Evolutionary conservation across 2,113 vertebrate genomes (phyloP).

Genomic region (Bombycilla garrulus): DNA sequence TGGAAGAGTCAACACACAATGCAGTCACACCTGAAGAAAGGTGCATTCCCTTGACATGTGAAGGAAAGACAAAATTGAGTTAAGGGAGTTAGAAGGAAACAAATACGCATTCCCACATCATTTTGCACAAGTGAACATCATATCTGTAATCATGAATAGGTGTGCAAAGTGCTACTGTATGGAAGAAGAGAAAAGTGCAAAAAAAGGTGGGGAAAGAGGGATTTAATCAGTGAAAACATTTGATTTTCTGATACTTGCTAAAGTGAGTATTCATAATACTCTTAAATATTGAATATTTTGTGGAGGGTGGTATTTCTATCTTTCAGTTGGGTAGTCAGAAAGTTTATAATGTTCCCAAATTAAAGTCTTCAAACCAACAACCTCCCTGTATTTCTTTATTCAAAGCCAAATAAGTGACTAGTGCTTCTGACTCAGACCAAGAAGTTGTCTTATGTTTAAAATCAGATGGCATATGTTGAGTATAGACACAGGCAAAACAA

Average conservation of each 20-base stretch:
- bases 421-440: neutral
- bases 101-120: neutral
- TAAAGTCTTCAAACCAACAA: neutral
- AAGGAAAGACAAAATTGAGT: neutral
- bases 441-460: neutral
- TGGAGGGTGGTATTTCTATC: neutral
- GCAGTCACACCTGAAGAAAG: neutral
- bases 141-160: neutral
- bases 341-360: neutral
- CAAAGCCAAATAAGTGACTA: neutral
- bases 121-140: neutral
- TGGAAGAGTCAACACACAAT: neutral
- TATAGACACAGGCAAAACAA: neutral
- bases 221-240: neutral
- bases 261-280: neutral
- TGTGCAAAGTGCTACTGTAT: neutral
- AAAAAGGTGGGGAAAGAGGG: neutral
- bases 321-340: neutral
- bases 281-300: neutral
- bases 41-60: neutral
- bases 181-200: neutral
- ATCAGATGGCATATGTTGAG: neutral
- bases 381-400: neutral
- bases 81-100: neutral
- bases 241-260: neutral